Evolutionary conservation across 2,888 invertebrate species (phyloP), one percentile per base, ranked within the genome.

Genomic region (Mellilla xanthometata): DNA sequence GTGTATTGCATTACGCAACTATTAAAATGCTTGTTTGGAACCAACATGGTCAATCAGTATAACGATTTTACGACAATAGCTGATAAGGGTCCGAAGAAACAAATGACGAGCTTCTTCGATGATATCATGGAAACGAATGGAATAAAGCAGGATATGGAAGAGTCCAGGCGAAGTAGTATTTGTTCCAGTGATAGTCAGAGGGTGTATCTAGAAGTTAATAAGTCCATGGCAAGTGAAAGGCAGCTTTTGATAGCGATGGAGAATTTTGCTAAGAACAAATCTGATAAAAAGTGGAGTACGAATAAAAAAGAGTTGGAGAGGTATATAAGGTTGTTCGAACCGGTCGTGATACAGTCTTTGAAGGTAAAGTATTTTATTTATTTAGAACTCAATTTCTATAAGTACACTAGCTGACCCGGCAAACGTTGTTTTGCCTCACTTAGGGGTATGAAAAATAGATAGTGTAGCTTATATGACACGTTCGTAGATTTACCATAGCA

Each of bases 291-390:
- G 33, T 89, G 88, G 87, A 81, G 81, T 43, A 84, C 85, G 0
- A 89, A 90, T 65, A 89, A 90, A 55, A 86, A 83, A 30, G 90
- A 90, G 47, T 64, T 89, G 66, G 94, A 95, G 60, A 92, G 94
- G 54, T 96, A 97, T 77, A 98, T 99, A 54, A 92, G 97, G 60
- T 90, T 98, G 64, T 98, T 99, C 84, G 98, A 99, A 77, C 97
- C 97, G 0, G 94, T 98, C 79, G 98, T 99, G 45, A 97, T 99
- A 68, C 96, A 96, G 79, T 95, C 97, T 51, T 89, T 98, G 64
- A 96, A 95, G 91, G 95, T 95, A 73, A 52, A 59, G n/a, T n/a
- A n/a, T n/a, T n/a, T n/a, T n/a, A n/a, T 13, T 29, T 28, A 12
- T 22, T 13, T 3, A 15, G 2, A 15, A 3, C 2, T 5, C 3